These are phyloP conservation scores for Odontocolon sp. DNA, from an alignment of 2,888 invertebrate species.

Conservation along the genomic window DNA sequence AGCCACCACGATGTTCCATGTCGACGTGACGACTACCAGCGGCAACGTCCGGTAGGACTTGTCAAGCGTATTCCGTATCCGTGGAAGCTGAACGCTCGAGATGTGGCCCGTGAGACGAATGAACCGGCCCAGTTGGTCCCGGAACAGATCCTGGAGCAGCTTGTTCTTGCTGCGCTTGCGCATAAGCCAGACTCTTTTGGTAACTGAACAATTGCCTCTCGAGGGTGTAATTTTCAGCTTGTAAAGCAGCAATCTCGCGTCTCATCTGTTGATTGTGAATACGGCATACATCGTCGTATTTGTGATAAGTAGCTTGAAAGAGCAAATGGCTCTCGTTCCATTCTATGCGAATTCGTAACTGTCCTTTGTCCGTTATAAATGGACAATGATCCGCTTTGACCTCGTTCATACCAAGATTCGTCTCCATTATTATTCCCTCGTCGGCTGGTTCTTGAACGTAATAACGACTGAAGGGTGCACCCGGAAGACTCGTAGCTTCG, in stretches of 20 bases:
- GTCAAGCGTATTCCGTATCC: conserved; percentile 89
- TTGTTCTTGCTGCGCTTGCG: conserved; percentile 83
- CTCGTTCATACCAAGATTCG: conserved; percentile 88
- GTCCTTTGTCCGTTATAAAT: conserved; percentile 88
- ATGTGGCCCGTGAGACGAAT: conserved; percentile 75
- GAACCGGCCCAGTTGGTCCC: conserved; percentile 70
- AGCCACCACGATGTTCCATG: conserved; percentile 23
- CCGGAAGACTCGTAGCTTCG: conserved; percentile 86
- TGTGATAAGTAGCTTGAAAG: conserved; percentile 91
- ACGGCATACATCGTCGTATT: conserved; percentile 90
- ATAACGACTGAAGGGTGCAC: conserved; percentile 90
- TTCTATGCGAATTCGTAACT: conserved; percentile 89
- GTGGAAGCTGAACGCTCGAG: conserved; percentile 82
- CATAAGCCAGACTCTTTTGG: conserved; percentile 89
- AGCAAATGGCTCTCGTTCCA: conserved; percentile 92
- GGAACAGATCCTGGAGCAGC: conserved; percentile 11
- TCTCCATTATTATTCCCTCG: conserved; percentile 91
- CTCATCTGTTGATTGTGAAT: conserved; percentile 93
- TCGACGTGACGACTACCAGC: conserved; percentile 38
- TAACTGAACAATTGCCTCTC: conserved; percentile 92
- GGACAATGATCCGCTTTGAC: conserved; percentile 87
- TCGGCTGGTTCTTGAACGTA: conserved; percentile 90
- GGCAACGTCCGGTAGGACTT: conserved; percentile 70
- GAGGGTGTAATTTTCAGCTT: conserved; percentile 91
- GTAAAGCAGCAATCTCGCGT: conserved; percentile 89